Conservation (phyloP, 2,797 vertebrate species). For the Gymnodraco acuticeps region DNA sequence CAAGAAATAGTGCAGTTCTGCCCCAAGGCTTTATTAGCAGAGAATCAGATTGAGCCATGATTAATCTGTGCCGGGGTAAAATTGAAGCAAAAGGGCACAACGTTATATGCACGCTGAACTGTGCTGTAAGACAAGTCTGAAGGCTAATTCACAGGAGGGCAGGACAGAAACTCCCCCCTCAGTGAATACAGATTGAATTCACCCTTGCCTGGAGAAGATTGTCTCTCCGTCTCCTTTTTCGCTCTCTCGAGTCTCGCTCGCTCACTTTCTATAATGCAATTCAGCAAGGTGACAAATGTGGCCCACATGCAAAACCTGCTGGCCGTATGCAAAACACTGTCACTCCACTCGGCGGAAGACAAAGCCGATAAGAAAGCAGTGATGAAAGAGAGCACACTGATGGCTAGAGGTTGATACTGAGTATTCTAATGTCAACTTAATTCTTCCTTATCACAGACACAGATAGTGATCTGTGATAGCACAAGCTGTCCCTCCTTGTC, state of each 20-base stretch:
- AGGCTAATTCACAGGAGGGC: slow-evolving; percentile 59
- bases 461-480: slow-evolving; percentile 35
- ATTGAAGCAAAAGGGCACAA: slow-evolving; percentile 50
- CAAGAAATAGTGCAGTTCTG: slow-evolving; percentile 58
- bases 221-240: slow-evolving; percentile 35
- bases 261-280: slow-evolving; percentile 76
- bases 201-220: slow-evolving; percentile 38
- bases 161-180: slow-evolving; percentile 40
- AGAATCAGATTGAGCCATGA: slow-evolving; percentile 65
- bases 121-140: slow-evolving; percentile 51
- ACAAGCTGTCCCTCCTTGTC: slow-evolving; percentile 5
- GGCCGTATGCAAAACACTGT: slow-evolving; percentile 73
- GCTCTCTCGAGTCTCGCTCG: slow-evolving; percentile 43
- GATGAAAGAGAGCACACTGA: slow-evolving; percentile 49
- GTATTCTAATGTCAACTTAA: slow-evolving; percentile 46
- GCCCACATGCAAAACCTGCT: slow-evolving; percentile 75
- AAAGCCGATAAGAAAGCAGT: slow-evolving; percentile 57
- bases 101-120: slow-evolving; percentile 20
- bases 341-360: slow-evolving; percentile 27
- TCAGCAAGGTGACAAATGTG: slow-evolving; percentile 83
- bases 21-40: slow-evolving; percentile 71
- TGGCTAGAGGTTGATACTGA: slow-evolving; percentile 42
- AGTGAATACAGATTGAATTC: slow-evolving; percentile 58
- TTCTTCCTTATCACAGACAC: slow-evolving; percentile 35
- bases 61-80: slow-evolving; percentile 62